Conservation (phyloP, 2,113 vertebrate genomes). For the Rattus norvegicus region DNA sequence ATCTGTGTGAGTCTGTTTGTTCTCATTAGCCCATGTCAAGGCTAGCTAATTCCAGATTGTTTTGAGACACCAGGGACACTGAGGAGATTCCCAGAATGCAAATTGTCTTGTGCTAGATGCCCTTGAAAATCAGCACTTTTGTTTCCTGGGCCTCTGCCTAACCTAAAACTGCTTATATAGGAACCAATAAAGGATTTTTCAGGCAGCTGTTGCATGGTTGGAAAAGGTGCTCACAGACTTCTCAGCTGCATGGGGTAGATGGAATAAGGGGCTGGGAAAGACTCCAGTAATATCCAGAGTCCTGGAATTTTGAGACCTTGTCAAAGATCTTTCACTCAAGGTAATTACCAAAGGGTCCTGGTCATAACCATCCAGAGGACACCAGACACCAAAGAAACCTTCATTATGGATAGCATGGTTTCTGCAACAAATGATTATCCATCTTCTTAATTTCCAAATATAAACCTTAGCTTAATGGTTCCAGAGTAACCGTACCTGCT, state of each 20-base stretch:
- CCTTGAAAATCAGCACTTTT: slow-evolving; percentile 55
- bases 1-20: slow-evolving; percentile 68
- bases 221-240: not conserved
- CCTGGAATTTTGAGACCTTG: not conserved
- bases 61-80: slow-evolving; percentile 47
- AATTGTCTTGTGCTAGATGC: slow-evolving; percentile 30
- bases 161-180: not conserved
- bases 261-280: not conserved
- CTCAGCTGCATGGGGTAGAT: not conserved
- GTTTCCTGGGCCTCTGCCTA: not conserved
- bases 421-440: not conserved
- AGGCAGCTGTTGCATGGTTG: not conserved
- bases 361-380: not conserved
- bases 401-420: not conserved
- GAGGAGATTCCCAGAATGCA: slow-evolving; percentile 51
- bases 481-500: not conserved
- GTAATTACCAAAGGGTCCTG: not conserved
- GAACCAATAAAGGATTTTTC: not conserved
- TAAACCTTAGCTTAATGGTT: not conserved
- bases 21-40: slow-evolving; percentile 69
- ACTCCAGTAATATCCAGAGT: not conserved
- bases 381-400: not conserved
- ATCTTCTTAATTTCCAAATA: not conserved
- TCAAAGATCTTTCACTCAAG: not conserved
- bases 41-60: slow-evolving; percentile 72